Conservation (phyloP, 2,113 vertebrate genomes). For the Amphilophus citrinellus region DNA sequence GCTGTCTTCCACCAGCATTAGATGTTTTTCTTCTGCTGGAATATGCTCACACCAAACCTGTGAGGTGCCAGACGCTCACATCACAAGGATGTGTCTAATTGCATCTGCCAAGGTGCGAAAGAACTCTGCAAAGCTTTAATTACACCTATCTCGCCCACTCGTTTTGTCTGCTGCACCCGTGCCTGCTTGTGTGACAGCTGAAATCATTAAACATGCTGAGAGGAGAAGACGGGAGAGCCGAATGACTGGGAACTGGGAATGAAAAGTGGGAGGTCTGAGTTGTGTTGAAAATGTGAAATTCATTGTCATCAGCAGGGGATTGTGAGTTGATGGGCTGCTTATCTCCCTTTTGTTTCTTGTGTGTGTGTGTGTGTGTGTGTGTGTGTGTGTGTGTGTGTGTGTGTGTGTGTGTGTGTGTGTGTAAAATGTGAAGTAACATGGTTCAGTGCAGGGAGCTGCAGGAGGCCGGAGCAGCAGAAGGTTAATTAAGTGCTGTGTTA, state of each 20-base stretch:
- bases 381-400: background rate
- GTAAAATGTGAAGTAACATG: constrained; percentile 37
- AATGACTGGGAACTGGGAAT: constrained; percentile 14
- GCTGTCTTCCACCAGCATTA: background rate
- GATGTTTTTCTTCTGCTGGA: background rate
- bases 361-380: background rate
- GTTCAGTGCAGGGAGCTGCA: constrained; percentile 26
- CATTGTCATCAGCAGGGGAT: constrained; percentile 54
- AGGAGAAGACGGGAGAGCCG: background rate
- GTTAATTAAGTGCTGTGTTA: constrained; percentile 62
- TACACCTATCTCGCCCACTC: constrained; percentile 67
- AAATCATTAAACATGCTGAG: constrained; percentile 59
- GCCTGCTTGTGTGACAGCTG: constrained; percentile 51
- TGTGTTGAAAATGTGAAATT: constrained; percentile 51
- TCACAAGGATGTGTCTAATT: constrained; percentile 73
- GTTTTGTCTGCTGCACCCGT: constrained; percentile 23
- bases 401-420: background rate
- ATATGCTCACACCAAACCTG: constrained; percentile 8
- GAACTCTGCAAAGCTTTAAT: constrained; percentile 71
- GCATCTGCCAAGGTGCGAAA: constrained; percentile 76
- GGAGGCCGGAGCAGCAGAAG: constrained; percentile 18
- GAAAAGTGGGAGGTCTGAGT: constrained; percentile 34
- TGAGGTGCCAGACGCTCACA: constrained; percentile 64
- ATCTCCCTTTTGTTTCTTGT: constrained; percentile 25
- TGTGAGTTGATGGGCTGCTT: constrained; percentile 65